Percentiles rank a stretch among this genome's conserved stretches.
phyloP scores from a whole-genome alignment of 2,113 vertebrate species.

The Ctenomys sociabilis region DNA sequence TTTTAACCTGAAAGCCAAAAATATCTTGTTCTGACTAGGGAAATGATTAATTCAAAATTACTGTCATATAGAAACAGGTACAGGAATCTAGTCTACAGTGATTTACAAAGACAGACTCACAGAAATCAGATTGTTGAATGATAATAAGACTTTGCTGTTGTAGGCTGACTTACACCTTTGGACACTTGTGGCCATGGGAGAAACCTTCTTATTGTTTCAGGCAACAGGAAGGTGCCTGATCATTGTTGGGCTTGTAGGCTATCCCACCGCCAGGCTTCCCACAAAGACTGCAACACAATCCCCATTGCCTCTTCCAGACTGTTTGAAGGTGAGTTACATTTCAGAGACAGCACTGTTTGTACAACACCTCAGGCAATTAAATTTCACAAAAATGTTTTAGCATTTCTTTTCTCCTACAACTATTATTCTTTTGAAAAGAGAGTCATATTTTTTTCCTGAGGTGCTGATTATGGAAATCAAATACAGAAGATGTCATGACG shows the following conservation, averaged over 20 bases:
- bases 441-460: neutral
- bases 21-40: slow-evolving; percentile 51
- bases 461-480: slow-evolving; percentile 66
- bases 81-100: neutral
- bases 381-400: slow-evolving; percentile 50
- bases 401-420: slow-evolving; percentile 33
- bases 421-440: slow-evolving; percentile 40
- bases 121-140: neutral
- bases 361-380: slow-evolving; percentile 9
- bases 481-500: slow-evolving; percentile 42
- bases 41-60: slow-evolving; percentile 75
- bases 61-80: slow-evolving; percentile 54
- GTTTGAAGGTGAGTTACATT: slow-evolving; percentile 15
- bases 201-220: slow-evolving; percentile 2
- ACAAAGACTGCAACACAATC: neutral
- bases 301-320: neutral
- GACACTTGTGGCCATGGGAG: neutral
- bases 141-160: slow-evolving; percentile 14
- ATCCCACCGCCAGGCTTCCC: slow-evolving; percentile 42
- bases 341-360: slow-evolving; percentile 9
- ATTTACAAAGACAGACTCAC: neutral
- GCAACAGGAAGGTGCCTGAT: slow-evolving; percentile 44
- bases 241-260: neutral
- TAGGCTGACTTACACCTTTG: neutral
- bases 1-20: slow-evolving; percentile 81